Base-by-base conservation (phyloP, 1,140 invertebrate species). In the Hermetia illucens region DNA sequence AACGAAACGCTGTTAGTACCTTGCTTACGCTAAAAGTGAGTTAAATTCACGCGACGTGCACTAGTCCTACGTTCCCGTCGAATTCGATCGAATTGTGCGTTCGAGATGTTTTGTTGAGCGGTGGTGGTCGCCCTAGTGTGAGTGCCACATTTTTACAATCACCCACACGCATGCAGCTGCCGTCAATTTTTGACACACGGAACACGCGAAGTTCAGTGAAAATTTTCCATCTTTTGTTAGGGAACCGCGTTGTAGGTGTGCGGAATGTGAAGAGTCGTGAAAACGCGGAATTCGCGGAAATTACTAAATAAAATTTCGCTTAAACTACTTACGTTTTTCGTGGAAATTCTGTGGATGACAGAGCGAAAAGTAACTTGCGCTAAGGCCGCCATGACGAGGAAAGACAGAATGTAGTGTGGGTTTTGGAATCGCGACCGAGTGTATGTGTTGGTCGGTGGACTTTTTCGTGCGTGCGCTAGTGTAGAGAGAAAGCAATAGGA, bases 321-420 rank as follows among this genome's bases (percentile, higher is more conserved):
- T 3, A 13, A 4, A 32, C 17, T 38, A 25, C 21, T 25, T 13
- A 38, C 21, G 5, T 3, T 16, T 25, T 37, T 37, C 8, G 5
- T 24, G 22, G 19, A 29, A 38, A 34, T 29, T 29, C 16, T 29
- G 16, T 29, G 27, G n/a, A 29, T 13, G n/a, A 13, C 27, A 3
- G 3, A 8, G 36, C 21, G 15, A 12, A 25, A 38, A 12, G n/a
- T 22, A 9, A 25, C 13, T 38, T 22, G 36, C 36, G 10, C 36
- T 10, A 38, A 25, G 10, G n/a, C 36, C 36, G 36, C 36, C 36
- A 38, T 38, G 13, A 17, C 20, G 34, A 34, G 27, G 16, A 15
- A 29, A n/a, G n/a, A n/a, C n/a, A n/a, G n/a, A n/a, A n/a, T n/a
- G n/a, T n/a, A n/a, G n/a, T n/a, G n/a, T n/a, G n/a, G n/a, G n/a